Conservation (phyloP, 2,888 invertebrate genomes). For the Heliconius sara region DNA sequence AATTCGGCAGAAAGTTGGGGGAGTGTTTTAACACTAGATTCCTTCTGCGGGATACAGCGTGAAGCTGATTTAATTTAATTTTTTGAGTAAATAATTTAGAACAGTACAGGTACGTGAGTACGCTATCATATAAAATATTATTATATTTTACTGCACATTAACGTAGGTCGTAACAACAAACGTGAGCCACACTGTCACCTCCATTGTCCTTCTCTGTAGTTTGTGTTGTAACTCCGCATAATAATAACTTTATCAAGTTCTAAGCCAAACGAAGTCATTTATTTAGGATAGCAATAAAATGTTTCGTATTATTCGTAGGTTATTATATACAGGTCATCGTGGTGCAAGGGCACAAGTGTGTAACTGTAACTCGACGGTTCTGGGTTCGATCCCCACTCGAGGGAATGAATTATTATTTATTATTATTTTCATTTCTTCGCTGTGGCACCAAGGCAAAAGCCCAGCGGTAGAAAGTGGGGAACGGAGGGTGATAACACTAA, state of each 20-base stretch:
- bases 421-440: no score
- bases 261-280: background rate
- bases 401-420: no score
- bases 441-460: no score
- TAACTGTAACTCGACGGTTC: no score
- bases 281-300: background rate
- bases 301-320: background rate
- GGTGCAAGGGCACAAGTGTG: no score
- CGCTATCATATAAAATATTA: conserved; percentile 32
- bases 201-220: conserved; percentile 53
- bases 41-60: no score
- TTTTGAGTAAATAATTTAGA: background rate
- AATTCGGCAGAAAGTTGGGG: no score
- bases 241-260: conserved; percentile 7
- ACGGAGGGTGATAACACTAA: no score
- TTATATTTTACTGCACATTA: conserved; percentile 47
- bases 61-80: no score
- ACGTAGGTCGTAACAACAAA: conserved; percentile 48
- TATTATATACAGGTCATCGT: background rate
- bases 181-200: conserved; percentile 58
- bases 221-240: conserved; percentile 43
- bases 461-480: no score
- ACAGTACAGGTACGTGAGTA: background rate
- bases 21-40: no score
- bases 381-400: no score